Conservation (phyloP, 2,113 vertebrate species). For the Ammospiza nelsoni region DNA sequence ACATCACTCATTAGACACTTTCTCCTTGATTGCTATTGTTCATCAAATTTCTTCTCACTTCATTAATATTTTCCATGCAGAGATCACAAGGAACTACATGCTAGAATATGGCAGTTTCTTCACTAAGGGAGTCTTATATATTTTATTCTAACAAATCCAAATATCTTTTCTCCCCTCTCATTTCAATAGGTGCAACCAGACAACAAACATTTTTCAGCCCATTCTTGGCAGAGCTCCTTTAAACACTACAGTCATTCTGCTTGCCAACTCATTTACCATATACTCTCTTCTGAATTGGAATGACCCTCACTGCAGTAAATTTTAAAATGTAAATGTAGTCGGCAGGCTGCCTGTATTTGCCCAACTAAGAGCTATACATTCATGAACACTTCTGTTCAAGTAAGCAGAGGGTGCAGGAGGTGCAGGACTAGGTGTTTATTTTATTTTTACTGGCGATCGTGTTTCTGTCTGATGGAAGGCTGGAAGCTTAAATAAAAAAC, state of each 20-base stretch:
- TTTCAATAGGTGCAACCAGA: not conserved
- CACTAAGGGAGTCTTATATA: not conserved
- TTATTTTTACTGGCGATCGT: not conserved
- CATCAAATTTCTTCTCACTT: not conserved
- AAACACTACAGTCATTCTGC: not conserved
- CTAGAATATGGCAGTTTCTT: not conserved
- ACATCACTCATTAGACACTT: not conserved
- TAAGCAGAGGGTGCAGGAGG: constrained; percentile 8
- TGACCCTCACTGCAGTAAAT: not conserved
- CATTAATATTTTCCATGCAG: not conserved
- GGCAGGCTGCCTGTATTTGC: not conserved
- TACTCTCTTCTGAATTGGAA: constrained; percentile 3
- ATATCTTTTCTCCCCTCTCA: not conserved
- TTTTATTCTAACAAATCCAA: not conserved
- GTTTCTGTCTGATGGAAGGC: not conserved
- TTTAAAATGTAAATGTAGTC: not conserved
- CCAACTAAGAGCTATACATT: not conserved
- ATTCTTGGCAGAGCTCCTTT: not conserved
- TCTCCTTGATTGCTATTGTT: not conserved
- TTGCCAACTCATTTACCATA: constrained; percentile 24
- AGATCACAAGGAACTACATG: not conserved
- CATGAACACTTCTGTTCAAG: not conserved
- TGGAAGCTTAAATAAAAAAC: constrained; percentile 39
- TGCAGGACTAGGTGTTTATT: not conserved
- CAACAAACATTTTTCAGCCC: not conserved